These are phyloP conservation scores for Stenolophus ochropezus DNA, from an alignment of 2,888 invertebrate species.

Conservation along the genomic window DNA sequence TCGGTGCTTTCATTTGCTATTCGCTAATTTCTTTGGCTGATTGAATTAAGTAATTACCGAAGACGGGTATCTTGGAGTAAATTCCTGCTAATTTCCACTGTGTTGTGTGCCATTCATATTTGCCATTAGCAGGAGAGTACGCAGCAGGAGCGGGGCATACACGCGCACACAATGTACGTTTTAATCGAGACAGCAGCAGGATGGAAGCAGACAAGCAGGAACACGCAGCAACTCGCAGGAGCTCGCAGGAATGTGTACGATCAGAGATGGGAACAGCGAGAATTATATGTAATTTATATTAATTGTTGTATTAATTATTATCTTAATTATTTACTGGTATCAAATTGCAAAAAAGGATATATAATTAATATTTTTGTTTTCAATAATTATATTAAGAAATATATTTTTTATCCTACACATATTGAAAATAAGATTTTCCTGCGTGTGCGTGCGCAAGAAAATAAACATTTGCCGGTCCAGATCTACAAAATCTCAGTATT, in stretches of 20 bases:
- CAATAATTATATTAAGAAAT: too few species aligned
- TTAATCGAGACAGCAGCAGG: constrained; percentile 7
- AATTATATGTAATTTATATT: not conserved
- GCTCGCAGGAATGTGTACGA: not conserved
- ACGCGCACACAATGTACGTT: constrained; percentile 34
- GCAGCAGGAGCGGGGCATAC: not conserved
- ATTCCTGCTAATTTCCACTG: constrained; percentile 24
- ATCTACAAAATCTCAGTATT: too few species aligned
- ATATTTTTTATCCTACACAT: too few species aligned
- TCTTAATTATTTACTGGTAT: too few species aligned
- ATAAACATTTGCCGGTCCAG: too few species aligned
- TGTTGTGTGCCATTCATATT: constrained; percentile 43
- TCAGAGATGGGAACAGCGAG: too few species aligned
- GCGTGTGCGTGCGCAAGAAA: too few species aligned
- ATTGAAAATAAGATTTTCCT: too few species aligned
- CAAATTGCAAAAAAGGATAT: too few species aligned
- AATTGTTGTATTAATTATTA: not conserved
- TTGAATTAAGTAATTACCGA: constrained; percentile 31
- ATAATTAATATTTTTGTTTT: too few species aligned
- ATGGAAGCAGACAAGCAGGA: not conserved
- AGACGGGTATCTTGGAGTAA: constrained; percentile 10
- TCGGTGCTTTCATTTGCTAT: too few species aligned
- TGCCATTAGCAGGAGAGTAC: constrained; percentile 7
- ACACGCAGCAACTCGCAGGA: not conserved
- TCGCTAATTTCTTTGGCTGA: constrained; percentile 32